Conservation (phyloP, 2,797 vertebrate genomes). For the Hippoglossus hippoglossus region DNA sequence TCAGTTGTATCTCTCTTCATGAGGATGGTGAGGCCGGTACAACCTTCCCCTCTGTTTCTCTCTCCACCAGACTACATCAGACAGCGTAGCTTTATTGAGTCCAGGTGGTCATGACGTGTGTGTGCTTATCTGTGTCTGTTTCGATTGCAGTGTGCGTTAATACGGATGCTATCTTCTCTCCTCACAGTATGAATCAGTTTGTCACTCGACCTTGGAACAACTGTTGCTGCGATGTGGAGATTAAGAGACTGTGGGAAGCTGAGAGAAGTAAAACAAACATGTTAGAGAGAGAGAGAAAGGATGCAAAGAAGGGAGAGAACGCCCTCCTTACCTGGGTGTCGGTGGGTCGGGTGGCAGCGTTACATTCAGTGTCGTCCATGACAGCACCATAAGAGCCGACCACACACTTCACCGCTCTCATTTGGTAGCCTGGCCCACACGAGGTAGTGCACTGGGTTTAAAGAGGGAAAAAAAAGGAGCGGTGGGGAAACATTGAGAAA, state of each 20-base stretch:
- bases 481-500: conserved; percentile 33
- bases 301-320: neutral
- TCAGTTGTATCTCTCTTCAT: conserved; percentile 42
- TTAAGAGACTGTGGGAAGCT: neutral
- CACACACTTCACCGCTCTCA: conserved; percentile 95
- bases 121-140: conserved; percentile 40
- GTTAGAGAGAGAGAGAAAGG: neutral
- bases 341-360: conserved; percentile 92
- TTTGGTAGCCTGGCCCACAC: conserved; percentile 96
- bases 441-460: conserved; percentile 92
- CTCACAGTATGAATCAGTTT: conserved; percentile 29
- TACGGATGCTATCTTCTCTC: conserved; percentile 31
- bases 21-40: conserved; percentile 10
- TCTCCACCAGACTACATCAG: conserved; percentile 47
- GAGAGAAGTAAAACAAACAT: conserved; percentile 1
- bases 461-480: conserved; percentile 45
- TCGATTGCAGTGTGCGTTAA: conserved; percentile 16
- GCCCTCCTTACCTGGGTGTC: conserved; percentile 89
- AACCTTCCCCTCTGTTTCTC: conserved; percentile 33
- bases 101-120: conserved; percentile 62
- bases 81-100: conserved; percentile 66
- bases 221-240: neutral
- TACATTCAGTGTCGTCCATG: conserved; percentile 95
- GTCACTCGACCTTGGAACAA: conserved; percentile 2
- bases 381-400: conserved; percentile 90